Base-by-base conservation (phyloP, 2,113 vertebrate genomes). In the Hepsetus odoe region DNA sequence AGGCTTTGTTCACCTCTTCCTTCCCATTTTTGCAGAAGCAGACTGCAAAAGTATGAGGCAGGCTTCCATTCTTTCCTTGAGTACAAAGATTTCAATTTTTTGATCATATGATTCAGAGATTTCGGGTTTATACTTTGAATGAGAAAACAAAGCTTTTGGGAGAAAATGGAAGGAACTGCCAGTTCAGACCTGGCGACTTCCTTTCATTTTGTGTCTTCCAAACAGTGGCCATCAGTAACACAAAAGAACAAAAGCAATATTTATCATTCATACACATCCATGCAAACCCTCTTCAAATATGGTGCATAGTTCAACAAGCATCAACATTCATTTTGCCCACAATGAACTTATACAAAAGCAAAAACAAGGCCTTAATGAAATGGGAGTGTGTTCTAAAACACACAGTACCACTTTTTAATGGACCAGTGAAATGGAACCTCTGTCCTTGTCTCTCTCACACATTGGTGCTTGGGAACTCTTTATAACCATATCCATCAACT, bases 71-170 rank as follows among this genome's bases (percentile, higher is more conserved):
- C 71, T 82, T 64, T 82, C 68, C 71, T 72, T 24, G 56, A 67
- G 79, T 82, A 86, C 84, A 85, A 80, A 84, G 81, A 79, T 83
- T 33, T 79, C 65, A 65, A 69, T 81, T 90, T 90, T 90, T 80
- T 85, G 88, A 86, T 73, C 69, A 32, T 77, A 82, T 85, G 83
- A 83, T 74, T 87, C 82, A 80, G 42, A 80, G 77, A 67, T 83
- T 80, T 85, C 82, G 88, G 82, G 87, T 80, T 84, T 78, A 79
- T 80, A 80, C 81, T 46, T 76, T 64, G 76, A 80, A 72, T 55
- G 86, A 82, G 5, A 88, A 90, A 88, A 90, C 82, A 77, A 80
- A 24, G 33, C 42, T 58, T 67, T 69, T 7, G 62, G 49, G 55
- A 76, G 82, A 76, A 88, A 87, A 86, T 68, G 77, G 83, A 80